phyloP scores from a whole-genome alignment of 2,797 vertebrate genomes.

The Austrolebias charrua region DNA sequence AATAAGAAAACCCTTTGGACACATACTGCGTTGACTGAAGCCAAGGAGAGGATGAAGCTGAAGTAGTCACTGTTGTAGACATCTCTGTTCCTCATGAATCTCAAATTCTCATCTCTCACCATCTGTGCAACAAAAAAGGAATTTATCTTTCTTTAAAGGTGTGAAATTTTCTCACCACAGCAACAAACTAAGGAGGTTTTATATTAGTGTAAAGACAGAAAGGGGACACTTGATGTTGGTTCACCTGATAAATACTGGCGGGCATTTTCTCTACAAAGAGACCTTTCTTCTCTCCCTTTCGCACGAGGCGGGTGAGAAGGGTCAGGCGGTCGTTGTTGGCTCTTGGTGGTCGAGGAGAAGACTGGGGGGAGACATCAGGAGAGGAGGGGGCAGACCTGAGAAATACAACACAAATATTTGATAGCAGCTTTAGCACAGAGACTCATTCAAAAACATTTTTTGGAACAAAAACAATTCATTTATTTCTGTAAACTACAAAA shows the following conservation, averaged over 20 bases:
- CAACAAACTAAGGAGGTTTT: background rate
- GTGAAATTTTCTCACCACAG: background rate
- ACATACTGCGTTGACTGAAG: conserved; percentile 94
- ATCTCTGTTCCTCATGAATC: conserved; percentile 99
- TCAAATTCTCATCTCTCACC: conserved; percentile 98
- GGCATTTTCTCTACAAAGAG: conserved; percentile 99
- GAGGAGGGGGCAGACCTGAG: conserved; percentile 94
- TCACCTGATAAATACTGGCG: conserved; percentile 94
- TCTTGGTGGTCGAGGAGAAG: conserved; percentile 94
- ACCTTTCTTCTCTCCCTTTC: conserved; percentile 97
- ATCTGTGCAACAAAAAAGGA: conserved; percentile 75
- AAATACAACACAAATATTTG: conserved; percentile 10
- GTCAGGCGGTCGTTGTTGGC: conserved; percentile 96
- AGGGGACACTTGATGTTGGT: too few relatives aligned
- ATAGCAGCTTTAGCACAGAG: background rate
- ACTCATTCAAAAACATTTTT: too few relatives aligned
- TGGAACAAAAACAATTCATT: too few relatives aligned
- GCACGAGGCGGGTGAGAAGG: conserved; percentile 93
- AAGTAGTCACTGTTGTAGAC: conserved; percentile 99
- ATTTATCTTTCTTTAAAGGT: background rate
- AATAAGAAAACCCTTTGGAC: background rate
- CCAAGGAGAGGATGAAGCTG: conserved; percentile 94
- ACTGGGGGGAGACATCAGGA: conserved; percentile 97
- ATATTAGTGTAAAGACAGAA: background rate
- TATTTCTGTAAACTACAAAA: too few relatives aligned